Evolutionary conservation across 53 echinoderm and acorn worm species (phyloP).

Genomic region (Echinarachnius parma): DNA sequence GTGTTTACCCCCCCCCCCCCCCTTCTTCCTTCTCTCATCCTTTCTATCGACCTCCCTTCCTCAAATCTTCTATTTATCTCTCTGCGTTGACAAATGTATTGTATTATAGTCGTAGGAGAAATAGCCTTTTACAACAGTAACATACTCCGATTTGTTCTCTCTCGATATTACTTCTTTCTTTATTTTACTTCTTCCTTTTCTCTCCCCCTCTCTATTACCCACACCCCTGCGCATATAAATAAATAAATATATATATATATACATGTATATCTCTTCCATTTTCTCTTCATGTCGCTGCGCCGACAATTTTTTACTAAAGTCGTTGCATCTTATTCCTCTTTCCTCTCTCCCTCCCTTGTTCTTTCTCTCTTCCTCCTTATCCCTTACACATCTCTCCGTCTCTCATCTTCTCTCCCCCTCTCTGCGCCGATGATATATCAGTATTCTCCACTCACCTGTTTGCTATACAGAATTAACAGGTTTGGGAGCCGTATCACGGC

Average conservation of each 20-base stretch:
- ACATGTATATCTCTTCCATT: not conserved
- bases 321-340: too few relatives aligned
- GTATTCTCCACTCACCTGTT: not conserved
- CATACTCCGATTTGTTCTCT: too few relatives aligned
- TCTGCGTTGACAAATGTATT: too few relatives aligned
- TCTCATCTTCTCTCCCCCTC: not conserved
- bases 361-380: not conserved
- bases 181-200: not conserved
- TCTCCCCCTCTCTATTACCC: not conserved
- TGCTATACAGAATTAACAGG: slow-evolving; percentile 34
- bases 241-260: too few relatives aligned
- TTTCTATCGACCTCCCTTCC: too few relatives aligned
- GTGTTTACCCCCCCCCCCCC: not conserved
- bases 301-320: too few relatives aligned
- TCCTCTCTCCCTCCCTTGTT: not conserved
- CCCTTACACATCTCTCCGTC: not conserved
- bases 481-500: slow-evolving; percentile 17
- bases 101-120: too few relatives aligned
- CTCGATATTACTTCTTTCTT: not conserved
- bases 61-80: too few relatives aligned
- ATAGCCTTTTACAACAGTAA: too few relatives aligned
- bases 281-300: not conserved
- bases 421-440: not conserved
- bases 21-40: too few relatives aligned
- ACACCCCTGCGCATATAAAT: too few relatives aligned